phyloP scores from a whole-genome alignment of 2,113 vertebrate species.

The Pampusana beccarii region DNA sequence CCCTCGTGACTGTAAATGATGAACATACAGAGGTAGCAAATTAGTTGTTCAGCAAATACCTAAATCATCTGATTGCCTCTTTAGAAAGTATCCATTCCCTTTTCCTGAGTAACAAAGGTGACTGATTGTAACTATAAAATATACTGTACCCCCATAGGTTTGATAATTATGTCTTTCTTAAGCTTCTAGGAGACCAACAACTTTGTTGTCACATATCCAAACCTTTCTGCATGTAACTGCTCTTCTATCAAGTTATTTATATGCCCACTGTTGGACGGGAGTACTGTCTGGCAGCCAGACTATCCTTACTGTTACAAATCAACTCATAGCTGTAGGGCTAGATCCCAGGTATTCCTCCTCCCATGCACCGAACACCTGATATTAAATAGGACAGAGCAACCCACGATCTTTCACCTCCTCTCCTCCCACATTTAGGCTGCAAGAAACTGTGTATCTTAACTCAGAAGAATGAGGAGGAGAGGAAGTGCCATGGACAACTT shows the following conservation, averaged over 20 bases:
- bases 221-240: neutral
- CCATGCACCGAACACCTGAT: accelerated
- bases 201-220: neutral
- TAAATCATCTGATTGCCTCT: neutral
- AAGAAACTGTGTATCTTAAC: neutral
- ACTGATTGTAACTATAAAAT: neutral
- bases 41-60: neutral
- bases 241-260: neutral
- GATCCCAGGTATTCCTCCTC: neutral
- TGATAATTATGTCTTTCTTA: neutral
- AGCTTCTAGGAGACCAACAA: neutral
- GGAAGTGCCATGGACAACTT: accelerated
- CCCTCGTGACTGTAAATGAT: too few species aligned
- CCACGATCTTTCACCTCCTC: neutral
- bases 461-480: neutral
- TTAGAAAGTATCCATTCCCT: neutral
- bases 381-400: accelerated
- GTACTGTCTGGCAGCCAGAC: neutral
- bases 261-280: neutral
- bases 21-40: accelerated
- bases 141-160: too few species aligned
- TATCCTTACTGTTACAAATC: neutral
- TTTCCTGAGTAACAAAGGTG: neutral
- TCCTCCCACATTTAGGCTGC: neutral
- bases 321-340: neutral